These are phyloP conservation scores for Alectoris magna DNA, from an alignment of 2,797 vertebrate genomes.

Conservation along the genomic window DNA sequence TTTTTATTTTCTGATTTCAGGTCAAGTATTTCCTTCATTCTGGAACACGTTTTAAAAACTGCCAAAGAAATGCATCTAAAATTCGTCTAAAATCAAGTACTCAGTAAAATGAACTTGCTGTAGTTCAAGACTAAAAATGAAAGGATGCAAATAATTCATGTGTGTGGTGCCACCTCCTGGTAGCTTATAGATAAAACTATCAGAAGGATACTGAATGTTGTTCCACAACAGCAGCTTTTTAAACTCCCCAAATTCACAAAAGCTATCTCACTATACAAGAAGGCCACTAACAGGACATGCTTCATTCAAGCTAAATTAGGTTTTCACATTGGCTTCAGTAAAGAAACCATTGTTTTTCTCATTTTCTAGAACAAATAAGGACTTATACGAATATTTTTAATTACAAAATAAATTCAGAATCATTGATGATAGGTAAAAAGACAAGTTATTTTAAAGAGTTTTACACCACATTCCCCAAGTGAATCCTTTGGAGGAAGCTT, in stretches of 20 bases:
- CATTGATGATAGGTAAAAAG: background rate
- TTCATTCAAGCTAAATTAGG: background rate
- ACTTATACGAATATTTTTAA: background rate
- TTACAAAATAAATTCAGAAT: background rate
- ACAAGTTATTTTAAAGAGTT: background rate
- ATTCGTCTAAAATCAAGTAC: background rate
- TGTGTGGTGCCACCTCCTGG: conserved; percentile 72
- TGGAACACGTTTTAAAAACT: background rate
- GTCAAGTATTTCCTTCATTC: background rate
- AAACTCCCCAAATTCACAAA: background rate
- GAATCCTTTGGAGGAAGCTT: background rate
- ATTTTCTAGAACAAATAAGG: background rate
- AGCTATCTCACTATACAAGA: background rate
- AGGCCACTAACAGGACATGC: background rate
- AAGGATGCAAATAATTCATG: background rate
- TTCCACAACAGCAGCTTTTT: background rate
- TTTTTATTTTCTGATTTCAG: background rate
- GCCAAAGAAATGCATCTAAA: background rate
- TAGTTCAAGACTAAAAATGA: background rate
- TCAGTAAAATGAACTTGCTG: accelerated
- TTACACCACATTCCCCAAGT: background rate
- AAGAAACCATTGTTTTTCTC: background rate
- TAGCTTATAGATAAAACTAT: background rate
- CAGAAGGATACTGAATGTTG: background rate
- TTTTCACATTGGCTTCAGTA: background rate